These are phyloP conservation scores for Tupaia chinensis DNA, from an alignment of 2,113 vertebrate genomes.

Conservation along the genomic window DNA sequence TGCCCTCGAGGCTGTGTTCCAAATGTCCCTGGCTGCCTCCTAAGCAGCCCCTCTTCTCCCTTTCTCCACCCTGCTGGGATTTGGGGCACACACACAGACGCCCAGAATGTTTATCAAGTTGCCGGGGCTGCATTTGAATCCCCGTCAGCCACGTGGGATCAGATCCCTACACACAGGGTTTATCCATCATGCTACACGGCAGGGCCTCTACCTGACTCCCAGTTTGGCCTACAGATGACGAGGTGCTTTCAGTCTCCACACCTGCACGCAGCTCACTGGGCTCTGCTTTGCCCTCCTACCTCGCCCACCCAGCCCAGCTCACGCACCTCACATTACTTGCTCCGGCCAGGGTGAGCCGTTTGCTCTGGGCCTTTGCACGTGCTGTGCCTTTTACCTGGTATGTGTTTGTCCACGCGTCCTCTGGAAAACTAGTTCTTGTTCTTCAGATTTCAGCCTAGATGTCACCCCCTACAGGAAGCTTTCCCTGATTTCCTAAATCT, in stretches of 20 bases:
- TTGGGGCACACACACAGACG: too few species aligned
- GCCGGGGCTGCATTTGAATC: too few species aligned
- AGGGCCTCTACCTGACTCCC: not conserved
- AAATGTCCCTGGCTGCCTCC: not conserved
- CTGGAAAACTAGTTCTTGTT: not conserved
- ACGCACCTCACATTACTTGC: fast-evolving
- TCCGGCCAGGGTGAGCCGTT: not conserved
- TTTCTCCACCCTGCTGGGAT: too few species aligned
- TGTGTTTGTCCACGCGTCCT: not conserved
- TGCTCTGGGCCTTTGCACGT: not conserved
- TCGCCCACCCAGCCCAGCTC: not conserved
- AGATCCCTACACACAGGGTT: too few species aligned
- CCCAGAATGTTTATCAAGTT: too few species aligned
- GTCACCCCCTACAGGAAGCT: not conserved
- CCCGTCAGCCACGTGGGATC: too few species aligned
- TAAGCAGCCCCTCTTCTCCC: not conserved
- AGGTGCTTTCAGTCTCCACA: not conserved
- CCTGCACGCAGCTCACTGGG: fast-evolving
- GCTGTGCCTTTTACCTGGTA: not conserved
- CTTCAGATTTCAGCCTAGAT: not conserved
- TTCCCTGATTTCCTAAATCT: not conserved
- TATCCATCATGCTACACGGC: too few species aligned
- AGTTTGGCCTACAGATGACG: not conserved
- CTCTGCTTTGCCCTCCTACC: not conserved
- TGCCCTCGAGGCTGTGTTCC: too few species aligned